phyloP scores from a whole-genome alignment of 2,797 vertebrate genomes.

The Holocentrus rufus region DNA sequence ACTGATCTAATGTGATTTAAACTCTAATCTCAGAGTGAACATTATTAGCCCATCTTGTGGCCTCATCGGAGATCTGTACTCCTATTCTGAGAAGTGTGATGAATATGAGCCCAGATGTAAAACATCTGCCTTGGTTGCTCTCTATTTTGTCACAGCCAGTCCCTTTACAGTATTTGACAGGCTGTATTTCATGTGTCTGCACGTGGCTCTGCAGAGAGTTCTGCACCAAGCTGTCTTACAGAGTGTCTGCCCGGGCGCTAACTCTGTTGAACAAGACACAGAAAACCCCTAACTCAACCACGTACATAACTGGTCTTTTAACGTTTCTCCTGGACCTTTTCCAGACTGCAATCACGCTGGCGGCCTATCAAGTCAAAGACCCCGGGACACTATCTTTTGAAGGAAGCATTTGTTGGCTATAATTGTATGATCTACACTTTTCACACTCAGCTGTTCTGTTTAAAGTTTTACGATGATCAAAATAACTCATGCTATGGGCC shows the following conservation, averaged over 20 bases:
- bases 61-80: slow-evolving; percentile 29
- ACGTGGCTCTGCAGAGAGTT: slow-evolving; percentile 20
- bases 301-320: slow-evolving; percentile 54
- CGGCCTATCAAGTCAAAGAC: slow-evolving; percentile 69
- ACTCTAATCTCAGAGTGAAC: background rate
- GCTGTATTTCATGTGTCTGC: slow-evolving; percentile 4
- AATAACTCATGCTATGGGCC: slow-evolving; percentile 31
- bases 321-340: slow-evolving; percentile 58
- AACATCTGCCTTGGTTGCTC: slow-evolving; percentile 57
- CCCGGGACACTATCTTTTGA: slow-evolving; percentile 50
- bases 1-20: background rate
- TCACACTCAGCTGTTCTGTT: slow-evolving; percentile 50
- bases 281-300: slow-evolving; percentile 58
- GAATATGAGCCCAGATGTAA: slow-evolving; percentile 49
- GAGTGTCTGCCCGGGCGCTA: slow-evolving; percentile 37
- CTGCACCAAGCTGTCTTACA: slow-evolving; percentile 20
- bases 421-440: slow-evolving; percentile 58
- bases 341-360: slow-evolving; percentile 76
- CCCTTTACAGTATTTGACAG: slow-evolving; percentile 30
- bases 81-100: slow-evolving; percentile 29
- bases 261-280: slow-evolving; percentile 58
- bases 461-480: slow-evolving; percentile 52
- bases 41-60: background rate
- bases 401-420: slow-evolving; percentile 54
- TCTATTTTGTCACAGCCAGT: slow-evolving; percentile 36